phyloP scores from a whole-genome alignment of 2,888 invertebrate genomes.

The Noctua fimbriata region DNA sequence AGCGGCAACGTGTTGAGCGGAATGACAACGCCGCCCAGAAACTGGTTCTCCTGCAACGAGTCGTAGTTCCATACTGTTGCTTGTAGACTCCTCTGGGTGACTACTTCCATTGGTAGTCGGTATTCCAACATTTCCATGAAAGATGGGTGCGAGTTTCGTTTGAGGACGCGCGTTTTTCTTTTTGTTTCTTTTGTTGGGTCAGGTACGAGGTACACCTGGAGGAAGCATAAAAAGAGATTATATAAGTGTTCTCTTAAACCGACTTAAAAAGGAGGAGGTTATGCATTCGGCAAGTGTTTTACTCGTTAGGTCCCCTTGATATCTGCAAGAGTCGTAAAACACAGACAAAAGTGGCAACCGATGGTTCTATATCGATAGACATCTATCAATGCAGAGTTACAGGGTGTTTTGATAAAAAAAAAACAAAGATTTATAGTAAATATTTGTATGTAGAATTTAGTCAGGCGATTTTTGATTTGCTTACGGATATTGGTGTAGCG shows the following conservation, averaged over 20 bases:
- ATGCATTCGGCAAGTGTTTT: background rate
- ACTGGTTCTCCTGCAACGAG: slow-evolving; percentile 97
- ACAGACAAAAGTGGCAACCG: background rate
- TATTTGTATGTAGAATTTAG: background rate
- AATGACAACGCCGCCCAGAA: slow-evolving; percentile 97
- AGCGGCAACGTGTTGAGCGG: slow-evolving; percentile 93
- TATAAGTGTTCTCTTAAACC: background rate
- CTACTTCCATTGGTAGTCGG: slow-evolving; percentile 94
- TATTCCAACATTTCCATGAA: slow-evolving; percentile 99
- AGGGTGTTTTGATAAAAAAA: background rate
- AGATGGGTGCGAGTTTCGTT: slow-evolving; percentile 98
- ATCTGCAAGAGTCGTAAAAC: background rate
- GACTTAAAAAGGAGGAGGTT: background rate
- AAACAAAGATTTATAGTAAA: background rate
- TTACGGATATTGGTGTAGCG: background rate
- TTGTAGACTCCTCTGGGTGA: slow-evolving; percentile 94
- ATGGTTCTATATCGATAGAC: background rate
- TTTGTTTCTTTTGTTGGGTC: slow-evolving; percentile 98
- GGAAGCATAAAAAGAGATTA: background rate
- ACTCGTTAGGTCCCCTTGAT: background rate
- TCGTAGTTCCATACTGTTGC: slow-evolving; percentile 99
- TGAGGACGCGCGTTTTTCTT: slow-evolving; percentile 98
- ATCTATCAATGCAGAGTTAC: background rate
- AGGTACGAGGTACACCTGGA: slow-evolving; percentile 95
- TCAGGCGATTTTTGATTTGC: background rate